phyloP scores from a whole-genome alignment of 2,113 vertebrate genomes.

The Tamias sibiricus region DNA sequence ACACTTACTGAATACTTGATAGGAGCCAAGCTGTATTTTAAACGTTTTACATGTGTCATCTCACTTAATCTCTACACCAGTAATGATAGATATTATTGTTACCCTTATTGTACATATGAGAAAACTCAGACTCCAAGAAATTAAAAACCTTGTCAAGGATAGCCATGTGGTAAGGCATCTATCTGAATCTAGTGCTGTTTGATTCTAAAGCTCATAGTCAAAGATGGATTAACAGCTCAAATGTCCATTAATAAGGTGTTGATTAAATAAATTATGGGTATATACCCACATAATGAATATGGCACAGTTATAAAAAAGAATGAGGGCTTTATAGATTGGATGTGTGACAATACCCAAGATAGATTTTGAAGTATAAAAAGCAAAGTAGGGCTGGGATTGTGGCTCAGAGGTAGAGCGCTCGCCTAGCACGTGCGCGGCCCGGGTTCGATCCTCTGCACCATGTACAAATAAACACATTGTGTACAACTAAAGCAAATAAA shows the following conservation, averaged over 20 bases:
- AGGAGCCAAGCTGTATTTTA: not conserved
- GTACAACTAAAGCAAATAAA: too few relatives aligned
- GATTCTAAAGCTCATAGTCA: constrained; percentile 51
- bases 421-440: too few relatives aligned
- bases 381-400: too few relatives aligned
- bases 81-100: constrained; percentile 42
- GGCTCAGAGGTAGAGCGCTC: too few relatives aligned
- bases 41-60: constrained; percentile 35
- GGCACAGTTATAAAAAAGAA: constrained; percentile 1
- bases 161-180: not conserved
- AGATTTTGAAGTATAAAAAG: constrained; percentile 53
- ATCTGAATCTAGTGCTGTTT: constrained; percentile 38
- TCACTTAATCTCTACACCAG: constrained; percentile 34
- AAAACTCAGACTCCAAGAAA: constrained; percentile 57
- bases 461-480: too few relatives aligned
- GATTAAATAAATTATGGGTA: constrained; percentile 50
- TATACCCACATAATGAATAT: constrained; percentile 2
- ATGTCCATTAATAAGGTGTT: constrained; percentile 37
- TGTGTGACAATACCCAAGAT: constrained; percentile 22
- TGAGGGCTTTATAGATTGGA: constrained; percentile 29
- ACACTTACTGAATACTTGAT: constrained; percentile 6
- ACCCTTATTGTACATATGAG: constrained; percentile 11
- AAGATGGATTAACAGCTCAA: constrained; percentile 46
- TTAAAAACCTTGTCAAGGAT: constrained; percentile 36
- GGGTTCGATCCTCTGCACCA: too few relatives aligned